Conservation (phyloP, 64 coral and sea anemone species). For the Platygyra sinensis region DNA sequence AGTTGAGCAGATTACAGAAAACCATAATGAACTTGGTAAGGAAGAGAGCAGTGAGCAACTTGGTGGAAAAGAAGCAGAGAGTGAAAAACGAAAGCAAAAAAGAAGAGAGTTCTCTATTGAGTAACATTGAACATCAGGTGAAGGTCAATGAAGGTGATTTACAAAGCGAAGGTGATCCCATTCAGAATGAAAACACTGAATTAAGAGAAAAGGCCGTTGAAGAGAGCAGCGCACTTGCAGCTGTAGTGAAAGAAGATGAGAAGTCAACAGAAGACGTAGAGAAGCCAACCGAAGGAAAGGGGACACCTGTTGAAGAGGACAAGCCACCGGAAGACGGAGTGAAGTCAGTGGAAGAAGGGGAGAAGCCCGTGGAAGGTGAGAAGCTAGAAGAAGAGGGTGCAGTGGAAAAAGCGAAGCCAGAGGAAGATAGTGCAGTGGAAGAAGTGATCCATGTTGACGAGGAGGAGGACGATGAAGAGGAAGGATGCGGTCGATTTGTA, state of each 20-base stretch:
- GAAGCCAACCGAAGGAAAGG: background rate
- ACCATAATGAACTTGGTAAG: background rate
- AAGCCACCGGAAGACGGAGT: background rate
- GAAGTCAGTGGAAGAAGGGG: background rate
- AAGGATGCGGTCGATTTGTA: slow-evolving; percentile 29
- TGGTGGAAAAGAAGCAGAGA: background rate
- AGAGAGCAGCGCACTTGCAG: background rate
- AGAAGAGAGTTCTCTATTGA: background rate
- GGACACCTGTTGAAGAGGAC: background rate
- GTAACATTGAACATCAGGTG: background rate
- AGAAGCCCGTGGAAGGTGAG: slow-evolving; percentile 1
- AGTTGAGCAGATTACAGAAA: background rate
- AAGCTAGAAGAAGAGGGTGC: background rate
- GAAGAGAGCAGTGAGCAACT: background rate
- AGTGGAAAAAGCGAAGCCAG: background rate
- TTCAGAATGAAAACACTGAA: background rate
- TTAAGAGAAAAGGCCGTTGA: background rate
- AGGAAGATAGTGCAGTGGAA: slow-evolving; percentile 24
- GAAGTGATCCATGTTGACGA: too few species aligned
- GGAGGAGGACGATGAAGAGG: slow-evolving; percentile 10
- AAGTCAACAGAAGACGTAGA: slow-evolving; percentile 2
- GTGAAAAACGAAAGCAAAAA: background rate
- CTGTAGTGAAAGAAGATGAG: background rate
- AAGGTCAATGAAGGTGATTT: background rate
- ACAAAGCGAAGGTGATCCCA: background rate